A percentile compares a stretch with the other conserved stretches of the same genome.
Conservation (phyloP, 1,140 invertebrate species). For the Drosophila tsacasi region DNA sequence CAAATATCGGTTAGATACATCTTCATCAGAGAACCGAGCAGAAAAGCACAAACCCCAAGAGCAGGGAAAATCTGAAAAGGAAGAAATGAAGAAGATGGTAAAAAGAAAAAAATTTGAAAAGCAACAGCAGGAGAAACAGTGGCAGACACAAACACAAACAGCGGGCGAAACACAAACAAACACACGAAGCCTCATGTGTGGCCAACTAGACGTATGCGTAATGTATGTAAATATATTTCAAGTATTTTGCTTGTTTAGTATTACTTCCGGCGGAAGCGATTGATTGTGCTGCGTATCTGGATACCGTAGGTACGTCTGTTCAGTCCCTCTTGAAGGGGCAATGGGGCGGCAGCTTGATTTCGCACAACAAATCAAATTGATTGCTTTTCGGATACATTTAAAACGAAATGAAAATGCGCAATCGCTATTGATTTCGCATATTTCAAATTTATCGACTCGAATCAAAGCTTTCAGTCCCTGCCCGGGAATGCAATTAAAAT, state of each 20-base stretch:
- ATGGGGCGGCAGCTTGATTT: conserved; percentile 45
- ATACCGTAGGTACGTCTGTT: conserved; percentile 36
- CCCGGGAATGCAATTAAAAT: conserved; percentile 69
- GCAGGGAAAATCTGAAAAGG: conserved; percentile 4
- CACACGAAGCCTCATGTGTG: conserved; percentile 29
- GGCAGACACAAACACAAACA: conserved; percentile 39
- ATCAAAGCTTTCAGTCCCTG: conserved; percentile 24
- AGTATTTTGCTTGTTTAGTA: conserved; percentile 81
- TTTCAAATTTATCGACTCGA: conserved; percentile 60
- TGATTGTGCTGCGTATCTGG: conserved; percentile 70
- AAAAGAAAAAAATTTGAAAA: conserved; percentile 7
- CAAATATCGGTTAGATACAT: conserved; percentile 83
- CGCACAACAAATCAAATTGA: conserved; percentile 80
- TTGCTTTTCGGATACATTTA: conserved; percentile 73
- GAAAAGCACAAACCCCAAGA: conserved; percentile 26
- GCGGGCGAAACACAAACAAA: conserved; percentile 6
- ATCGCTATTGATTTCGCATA: conserved; percentile 76
- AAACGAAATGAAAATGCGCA: conserved; percentile 75
- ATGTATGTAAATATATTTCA: conserved; percentile 83
- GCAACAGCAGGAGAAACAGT: conserved; percentile 35
- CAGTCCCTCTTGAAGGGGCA: background rate
- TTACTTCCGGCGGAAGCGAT: conserved; percentile 80
- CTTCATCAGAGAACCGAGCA: conserved; percentile 67
- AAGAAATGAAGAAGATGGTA: background rate
- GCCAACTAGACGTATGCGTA: conserved; percentile 77